Conservation (phyloP, 2,888 invertebrate species). For the Caenorhabditis uteleia region DNA sequence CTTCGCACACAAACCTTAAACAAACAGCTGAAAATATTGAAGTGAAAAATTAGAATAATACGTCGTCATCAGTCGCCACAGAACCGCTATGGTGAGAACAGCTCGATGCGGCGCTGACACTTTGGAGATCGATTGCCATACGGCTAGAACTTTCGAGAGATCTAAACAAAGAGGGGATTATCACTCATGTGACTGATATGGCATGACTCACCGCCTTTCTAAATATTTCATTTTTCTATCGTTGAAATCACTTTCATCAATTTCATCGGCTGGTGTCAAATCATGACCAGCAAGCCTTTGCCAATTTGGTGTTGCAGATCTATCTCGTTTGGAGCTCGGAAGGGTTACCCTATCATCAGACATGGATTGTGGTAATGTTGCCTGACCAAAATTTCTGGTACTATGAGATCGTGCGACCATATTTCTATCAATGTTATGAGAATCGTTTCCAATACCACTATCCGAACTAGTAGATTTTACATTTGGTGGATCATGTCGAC, state of each 20-base stretch:
- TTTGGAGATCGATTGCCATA: constrained; percentile 43
- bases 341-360: constrained; percentile 37
- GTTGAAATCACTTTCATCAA: constrained; percentile 33
- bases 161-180: constrained; percentile 9
- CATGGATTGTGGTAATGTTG: constrained; percentile 35
- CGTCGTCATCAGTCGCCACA: constrained; percentile 40
- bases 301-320: constrained; percentile 47
- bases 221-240: constrained; percentile 34
- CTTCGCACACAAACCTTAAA: constrained; percentile 30
- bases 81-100: constrained; percentile 42
- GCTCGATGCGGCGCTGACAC: constrained; percentile 47
- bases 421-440: constrained; percentile 40
- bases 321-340: constrained; percentile 30
- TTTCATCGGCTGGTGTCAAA: constrained; percentile 48
- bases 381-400: constrained; percentile 38
- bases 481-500: constrained; percentile 39
- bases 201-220: constrained; percentile 23
- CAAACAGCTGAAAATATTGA: too few species aligned
- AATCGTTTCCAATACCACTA: constrained; percentile 65
- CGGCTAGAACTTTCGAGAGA: constrained; percentile 45
- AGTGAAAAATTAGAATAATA: neutral
- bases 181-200: neutral
- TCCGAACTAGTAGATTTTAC: constrained; percentile 63
- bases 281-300: constrained; percentile 35
- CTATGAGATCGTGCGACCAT: constrained; percentile 45